Conservation (phyloP, 1,140 invertebrate genomes). For the Dendroctonus ponderosae region DNA sequence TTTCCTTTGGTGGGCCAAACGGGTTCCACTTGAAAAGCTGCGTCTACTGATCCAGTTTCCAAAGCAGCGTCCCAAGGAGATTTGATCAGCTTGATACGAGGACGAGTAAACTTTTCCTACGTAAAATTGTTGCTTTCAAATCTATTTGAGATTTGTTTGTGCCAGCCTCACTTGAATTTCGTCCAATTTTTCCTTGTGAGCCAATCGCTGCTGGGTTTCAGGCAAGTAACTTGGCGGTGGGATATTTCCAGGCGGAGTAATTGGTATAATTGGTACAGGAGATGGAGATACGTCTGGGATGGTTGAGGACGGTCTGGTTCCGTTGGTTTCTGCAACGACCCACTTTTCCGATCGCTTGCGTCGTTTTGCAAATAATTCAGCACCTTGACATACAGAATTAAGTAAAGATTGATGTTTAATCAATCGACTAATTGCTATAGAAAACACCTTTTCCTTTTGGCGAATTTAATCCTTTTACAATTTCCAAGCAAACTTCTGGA, state of each 20-base stretch:
- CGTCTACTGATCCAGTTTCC: slow-evolving; percentile 67
- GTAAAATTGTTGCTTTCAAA: slow-evolving; percentile 15
- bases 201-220: slow-evolving; percentile 50
- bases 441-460: slow-evolving; percentile 71
- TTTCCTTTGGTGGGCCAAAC: slow-evolving; percentile 44
- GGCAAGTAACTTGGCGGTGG: slow-evolving; percentile 52
- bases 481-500: slow-evolving; percentile 69
- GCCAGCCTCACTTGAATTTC: slow-evolving; percentile 54
- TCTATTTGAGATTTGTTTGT: slow-evolving; percentile 4
- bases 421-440: background rate
- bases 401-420: slow-evolving; percentile 1
- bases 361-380: slow-evolving; percentile 83
- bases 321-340: slow-evolving; percentile 75
- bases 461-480: slow-evolving; percentile 74
- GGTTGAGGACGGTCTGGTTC: slow-evolving; percentile 37
- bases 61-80: slow-evolving; percentile 74
- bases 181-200: slow-evolving; percentile 57
- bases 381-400: slow-evolving; percentile 56
- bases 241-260: slow-evolving; percentile 46
- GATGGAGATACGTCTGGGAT: slow-evolving; percentile 49
- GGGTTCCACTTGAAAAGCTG: slow-evolving; percentile 60
- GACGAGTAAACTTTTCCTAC: slow-evolving; percentile 60
- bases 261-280: slow-evolving; percentile 49
- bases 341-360: slow-evolving; percentile 83
- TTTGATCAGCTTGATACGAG: slow-evolving; percentile 62